phyloP scores from a whole-genome alignment of 2,888 invertebrate species.

The Conomelus anceps region DNA sequence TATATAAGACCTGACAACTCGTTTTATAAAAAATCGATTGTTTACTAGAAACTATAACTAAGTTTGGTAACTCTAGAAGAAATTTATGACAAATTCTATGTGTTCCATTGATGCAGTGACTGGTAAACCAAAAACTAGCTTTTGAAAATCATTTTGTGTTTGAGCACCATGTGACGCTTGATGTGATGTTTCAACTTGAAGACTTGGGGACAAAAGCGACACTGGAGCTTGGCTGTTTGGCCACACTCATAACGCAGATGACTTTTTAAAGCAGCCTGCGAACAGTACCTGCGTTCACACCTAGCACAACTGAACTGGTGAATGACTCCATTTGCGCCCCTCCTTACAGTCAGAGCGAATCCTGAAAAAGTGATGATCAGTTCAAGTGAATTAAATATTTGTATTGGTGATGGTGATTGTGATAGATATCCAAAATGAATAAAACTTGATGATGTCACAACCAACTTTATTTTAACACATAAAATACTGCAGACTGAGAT shows the following conservation, averaged over 20 bases:
- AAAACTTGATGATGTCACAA: too few species aligned
- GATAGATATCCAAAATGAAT: too few species aligned
- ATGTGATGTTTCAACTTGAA: constrained; percentile 3
- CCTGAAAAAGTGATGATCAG: not conserved
- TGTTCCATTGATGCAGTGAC: too few species aligned
- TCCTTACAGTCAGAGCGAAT: constrained; percentile 4
- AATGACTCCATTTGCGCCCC: constrained; percentile 36
- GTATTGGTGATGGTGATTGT: too few species aligned
- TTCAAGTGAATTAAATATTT: not conserved
- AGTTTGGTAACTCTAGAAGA: too few species aligned
- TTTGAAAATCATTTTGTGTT: not conserved
- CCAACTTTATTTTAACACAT: too few species aligned
- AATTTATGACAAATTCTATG: too few species aligned
- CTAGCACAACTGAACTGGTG: constrained; percentile 42
- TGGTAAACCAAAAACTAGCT: too few species aligned
- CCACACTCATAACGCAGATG: constrained; percentile 29
- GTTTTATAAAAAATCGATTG: too few species aligned
- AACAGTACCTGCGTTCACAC: constrained; percentile 30
- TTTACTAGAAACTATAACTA: too few species aligned
- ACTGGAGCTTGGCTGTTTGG: constrained; percentile 23
- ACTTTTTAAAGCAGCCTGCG: constrained; percentile 27
- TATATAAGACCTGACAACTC: too few species aligned
- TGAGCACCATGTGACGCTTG: not conserved
- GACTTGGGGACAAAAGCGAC: not conserved
- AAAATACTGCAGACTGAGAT: too few species aligned